Evolutionary conservation across 2,888 invertebrate species (phyloP).

Genomic region (Drosophila kanekoi): DNA sequence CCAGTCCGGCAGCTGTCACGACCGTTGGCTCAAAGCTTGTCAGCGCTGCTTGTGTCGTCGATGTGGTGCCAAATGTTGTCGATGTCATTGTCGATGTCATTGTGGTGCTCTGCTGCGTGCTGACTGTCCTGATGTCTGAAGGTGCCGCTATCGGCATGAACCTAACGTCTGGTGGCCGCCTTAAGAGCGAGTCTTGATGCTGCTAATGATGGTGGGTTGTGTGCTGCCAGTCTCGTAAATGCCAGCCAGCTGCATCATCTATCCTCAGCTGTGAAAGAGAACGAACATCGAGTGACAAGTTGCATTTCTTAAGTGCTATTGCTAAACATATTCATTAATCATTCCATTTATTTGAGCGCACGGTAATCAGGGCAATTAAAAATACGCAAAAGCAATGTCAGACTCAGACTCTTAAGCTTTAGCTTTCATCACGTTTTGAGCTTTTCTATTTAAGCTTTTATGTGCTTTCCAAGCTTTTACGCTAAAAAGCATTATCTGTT

Average conservation of each 20-base stretch:
- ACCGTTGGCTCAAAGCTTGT: slow-evolving; percentile 20
- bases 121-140: no score
- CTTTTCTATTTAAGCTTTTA: no score
- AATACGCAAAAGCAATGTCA: no score
- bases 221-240: slow-evolving; percentile 25
- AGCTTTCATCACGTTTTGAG: no score
- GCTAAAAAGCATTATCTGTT: no score
- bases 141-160: no score
- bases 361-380: no score
- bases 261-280: not conserved
- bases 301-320: no score
- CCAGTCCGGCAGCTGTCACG: slow-evolving; percentile 9
- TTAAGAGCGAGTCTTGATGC: slow-evolving; percentile 19
- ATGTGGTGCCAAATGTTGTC: slow-evolving; percentile 1
- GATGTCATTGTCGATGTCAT: slow-evolving; percentile 22
- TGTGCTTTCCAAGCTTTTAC: no score
- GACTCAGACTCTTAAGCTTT: no score
- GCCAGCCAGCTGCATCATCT: slow-evolving; percentile 50
- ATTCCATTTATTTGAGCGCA: no score
- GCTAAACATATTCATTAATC: no score
- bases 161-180: not conserved
- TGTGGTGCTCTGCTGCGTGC: slow-evolving; percentile 5
- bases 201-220: slow-evolving; percentile 15
- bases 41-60: slow-evolving; percentile 4
- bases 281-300: not conserved